Percentiles rank a stretch among this genome's conserved stretches.
phyloP scores from a whole-genome alignment of 2,113 vertebrate species.

The Gobiocypris rarus region DNA sequence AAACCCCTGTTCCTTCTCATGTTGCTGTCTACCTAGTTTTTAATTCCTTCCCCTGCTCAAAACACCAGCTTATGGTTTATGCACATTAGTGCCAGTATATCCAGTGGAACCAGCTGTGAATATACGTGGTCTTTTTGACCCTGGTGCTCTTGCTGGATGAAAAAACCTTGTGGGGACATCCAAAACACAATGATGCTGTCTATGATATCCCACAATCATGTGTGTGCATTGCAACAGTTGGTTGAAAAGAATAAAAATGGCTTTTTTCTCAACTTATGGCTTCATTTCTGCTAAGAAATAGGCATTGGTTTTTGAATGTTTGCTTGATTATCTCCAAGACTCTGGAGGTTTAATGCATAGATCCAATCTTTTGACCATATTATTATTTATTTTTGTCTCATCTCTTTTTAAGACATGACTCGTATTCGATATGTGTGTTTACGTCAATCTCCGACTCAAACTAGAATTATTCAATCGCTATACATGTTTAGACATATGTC shows the following conservation, averaged over 20 bases:
- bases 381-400: too few species aligned
- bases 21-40: background rate
- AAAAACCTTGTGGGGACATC: too few species aligned
- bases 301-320: background rate
- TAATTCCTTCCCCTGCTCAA: background rate
- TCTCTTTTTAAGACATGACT: too few species aligned
- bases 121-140: background rate
- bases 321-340: background rate
- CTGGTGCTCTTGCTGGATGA: background rate
- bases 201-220: too few species aligned
- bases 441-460: background rate
- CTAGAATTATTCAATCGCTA: background rate
- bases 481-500: background rate
- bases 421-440: too few species aligned
- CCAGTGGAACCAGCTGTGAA: background rate
- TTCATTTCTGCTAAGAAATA: background rate
- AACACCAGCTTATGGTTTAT: constrained; percentile 11
- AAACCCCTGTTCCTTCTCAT: constrained; percentile 10
- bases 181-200: too few species aligned
- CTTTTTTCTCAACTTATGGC: too few species aligned
- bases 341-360: background rate
- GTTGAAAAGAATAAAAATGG: too few species aligned
- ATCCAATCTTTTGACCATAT: background rate
- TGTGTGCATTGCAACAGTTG: too few species aligned
- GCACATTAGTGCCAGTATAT: constrained; percentile 5